Evolutionary conservation across 2,113 vertebrate species (phyloP).

Genomic region (Prietella phreatophila): DNA sequence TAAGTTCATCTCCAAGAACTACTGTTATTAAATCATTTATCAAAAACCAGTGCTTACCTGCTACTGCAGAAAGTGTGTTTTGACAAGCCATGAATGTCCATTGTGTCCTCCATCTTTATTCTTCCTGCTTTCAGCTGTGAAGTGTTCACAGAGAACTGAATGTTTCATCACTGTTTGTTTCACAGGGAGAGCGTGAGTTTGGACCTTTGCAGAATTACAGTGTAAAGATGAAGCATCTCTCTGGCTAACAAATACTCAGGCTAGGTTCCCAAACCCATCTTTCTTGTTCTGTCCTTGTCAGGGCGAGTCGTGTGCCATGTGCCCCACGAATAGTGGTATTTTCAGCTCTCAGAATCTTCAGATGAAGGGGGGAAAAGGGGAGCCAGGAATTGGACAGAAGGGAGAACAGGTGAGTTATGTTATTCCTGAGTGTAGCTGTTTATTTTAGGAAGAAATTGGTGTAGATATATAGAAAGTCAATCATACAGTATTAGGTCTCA

Average conservation of each 20-base stretch:
- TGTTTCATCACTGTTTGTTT: conserved; percentile 48
- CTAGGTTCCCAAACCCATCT: not conserved
- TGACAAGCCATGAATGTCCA: conserved; percentile 10
- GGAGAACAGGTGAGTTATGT: conserved; percentile 64
- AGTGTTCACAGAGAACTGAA: conserved; percentile 20
- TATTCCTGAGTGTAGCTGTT: not conserved
- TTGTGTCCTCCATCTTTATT: conserved; percentile 15
- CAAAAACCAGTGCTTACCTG: not conserved
- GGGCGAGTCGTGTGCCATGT: conserved; percentile 71
- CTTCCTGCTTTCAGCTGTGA: conserved; percentile 15
- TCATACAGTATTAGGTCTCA: not conserved
- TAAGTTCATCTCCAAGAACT: not conserved
- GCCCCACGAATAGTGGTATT: conserved; percentile 60
- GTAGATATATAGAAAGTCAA: not conserved
- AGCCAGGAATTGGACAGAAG: conserved; percentile 61
- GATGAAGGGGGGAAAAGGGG: conserved; percentile 67
- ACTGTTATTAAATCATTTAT: conserved; percentile 26
- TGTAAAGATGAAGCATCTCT: conserved; percentile 33
- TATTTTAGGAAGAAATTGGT: not conserved
- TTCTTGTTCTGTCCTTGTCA: conserved; percentile 41
- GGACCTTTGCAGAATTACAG: conserved; percentile 16
- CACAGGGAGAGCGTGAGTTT: conserved; percentile 68
- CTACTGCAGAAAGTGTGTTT: not conserved
- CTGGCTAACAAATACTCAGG: conserved; percentile 11
- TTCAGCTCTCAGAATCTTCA: conserved; percentile 27